Evolutionary conservation across 2,113 vertebrate species (phyloP).

Genomic region (Oreochromis spilurus): DNA sequence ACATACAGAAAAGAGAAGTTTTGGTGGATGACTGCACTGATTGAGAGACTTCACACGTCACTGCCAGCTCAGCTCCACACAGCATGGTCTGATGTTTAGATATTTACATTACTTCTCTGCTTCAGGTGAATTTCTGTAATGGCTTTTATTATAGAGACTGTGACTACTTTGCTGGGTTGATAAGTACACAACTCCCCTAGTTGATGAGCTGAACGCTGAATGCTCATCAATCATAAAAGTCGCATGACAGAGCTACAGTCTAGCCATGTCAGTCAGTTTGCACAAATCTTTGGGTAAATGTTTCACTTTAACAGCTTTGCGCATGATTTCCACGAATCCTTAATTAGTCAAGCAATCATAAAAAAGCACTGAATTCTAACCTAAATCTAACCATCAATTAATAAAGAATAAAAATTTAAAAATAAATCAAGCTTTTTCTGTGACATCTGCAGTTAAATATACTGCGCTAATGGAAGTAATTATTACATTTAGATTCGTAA

Average conservation of each 20-base stretch:
- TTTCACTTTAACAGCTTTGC: slow-evolving; percentile 55
- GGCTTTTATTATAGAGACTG: not conserved
- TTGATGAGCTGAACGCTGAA: not conserved
- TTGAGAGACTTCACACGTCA: not conserved
- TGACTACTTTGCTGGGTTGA: not conserved
- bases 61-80: not conserved
- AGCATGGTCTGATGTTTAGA: not conserved
- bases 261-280: not conserved
- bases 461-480: not conserved
- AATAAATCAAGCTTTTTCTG: not conserved
- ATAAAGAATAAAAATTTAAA: not conserved
- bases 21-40: not conserved
- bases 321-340: not conserved
- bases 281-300: slow-evolving; percentile 47
- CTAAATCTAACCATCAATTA: not conserved
- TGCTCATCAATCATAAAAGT: slow-evolving; percentile 45
- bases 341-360: not conserved
- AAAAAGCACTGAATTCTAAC: not conserved
- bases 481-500: not conserved
- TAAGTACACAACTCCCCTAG: not conserved
- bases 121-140: not conserved
- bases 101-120: not conserved
- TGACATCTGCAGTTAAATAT: not conserved
- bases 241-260: slow-evolving; percentile 38
- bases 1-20: not conserved